These are phyloP conservation scores for Passer montanus DNA, from an alignment of 2,113 vertebrate genomes.

Conservation along the genomic window DNA sequence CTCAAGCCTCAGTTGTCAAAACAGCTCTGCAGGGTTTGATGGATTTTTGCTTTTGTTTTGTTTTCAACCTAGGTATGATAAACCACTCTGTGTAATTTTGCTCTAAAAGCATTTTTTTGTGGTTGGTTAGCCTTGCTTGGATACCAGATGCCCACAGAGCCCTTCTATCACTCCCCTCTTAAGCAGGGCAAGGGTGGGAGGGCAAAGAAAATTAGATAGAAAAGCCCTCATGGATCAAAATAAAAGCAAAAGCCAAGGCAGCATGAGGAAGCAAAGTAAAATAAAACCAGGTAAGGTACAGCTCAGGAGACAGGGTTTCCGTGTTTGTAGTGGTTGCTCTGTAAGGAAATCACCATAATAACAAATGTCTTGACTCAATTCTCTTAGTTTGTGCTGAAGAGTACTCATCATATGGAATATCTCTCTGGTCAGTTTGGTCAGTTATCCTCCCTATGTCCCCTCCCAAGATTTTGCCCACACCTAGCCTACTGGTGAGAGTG, in stretches of 20 bases:
- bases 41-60: neutral
- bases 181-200: neutral
- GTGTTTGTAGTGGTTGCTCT: neutral
- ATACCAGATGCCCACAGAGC: neutral
- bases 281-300: neutral
- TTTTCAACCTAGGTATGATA: neutral
- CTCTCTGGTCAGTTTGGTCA: neutral
- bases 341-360: neutral
- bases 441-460: neutral
- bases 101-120: neutral
- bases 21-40: neutral
- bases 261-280: neutral
- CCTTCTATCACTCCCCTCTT: neutral
- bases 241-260: neutral
- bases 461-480: neutral
- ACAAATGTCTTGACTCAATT: rapidly evolving
- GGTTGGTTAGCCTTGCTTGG: neutral
- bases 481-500: rapidly evolving
- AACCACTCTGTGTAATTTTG: neutral
- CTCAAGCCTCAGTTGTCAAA: neutral
- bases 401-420: neutral
- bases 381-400: neutral
- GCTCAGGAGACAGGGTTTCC: neutral
- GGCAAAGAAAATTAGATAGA: neutral
- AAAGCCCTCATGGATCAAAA: neutral